Percentiles rank a stretch among this genome's conserved stretches.
Conservation (phyloP, 2,888 invertebrate genomes). For the Limnephilus auricula region DNA sequence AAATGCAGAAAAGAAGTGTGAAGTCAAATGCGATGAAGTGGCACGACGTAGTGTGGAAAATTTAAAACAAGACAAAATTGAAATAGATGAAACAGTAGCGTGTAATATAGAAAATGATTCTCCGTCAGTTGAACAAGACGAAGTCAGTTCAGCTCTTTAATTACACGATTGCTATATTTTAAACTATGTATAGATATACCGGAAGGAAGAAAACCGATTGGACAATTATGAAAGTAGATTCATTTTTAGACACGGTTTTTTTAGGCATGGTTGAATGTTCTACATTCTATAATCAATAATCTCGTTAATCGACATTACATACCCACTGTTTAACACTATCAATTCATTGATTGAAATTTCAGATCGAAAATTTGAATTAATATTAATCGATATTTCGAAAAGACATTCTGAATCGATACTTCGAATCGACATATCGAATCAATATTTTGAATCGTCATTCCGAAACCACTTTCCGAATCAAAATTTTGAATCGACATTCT, state of each 20-base stretch:
- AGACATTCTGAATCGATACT: no score
- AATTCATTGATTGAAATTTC: no score
- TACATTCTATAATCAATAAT: background rate
- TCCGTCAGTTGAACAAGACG: conserved; percentile 67
- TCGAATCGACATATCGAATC: background rate
- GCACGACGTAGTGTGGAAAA: conserved; percentile 48
- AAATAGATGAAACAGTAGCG: conserved; percentile 26
- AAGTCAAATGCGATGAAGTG: conserved; percentile 50
- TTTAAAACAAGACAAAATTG: conserved; percentile 54
- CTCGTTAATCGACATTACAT: background rate
- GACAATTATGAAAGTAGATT: background rate
- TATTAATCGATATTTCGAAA: no score
- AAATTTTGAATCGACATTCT: background rate
- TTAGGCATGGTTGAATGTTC: background rate
- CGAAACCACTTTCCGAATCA: background rate
- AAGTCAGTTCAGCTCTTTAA: conserved; percentile 75
- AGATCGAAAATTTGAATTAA: no score
- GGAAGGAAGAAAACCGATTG: background rate
- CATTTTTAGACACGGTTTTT: background rate
- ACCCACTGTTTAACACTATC: background rate
- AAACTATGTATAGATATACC: background rate
- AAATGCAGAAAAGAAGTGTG: conserved; percentile 42
- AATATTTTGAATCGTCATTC: no score
- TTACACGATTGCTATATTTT: background rate
- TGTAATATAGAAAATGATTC: conserved; percentile 63